A percentile compares a stretch with the other conserved stretches of the same genome.
Conservation (phyloP, 2,797 vertebrate genomes). For the Sebastes hubbsi region DNA sequence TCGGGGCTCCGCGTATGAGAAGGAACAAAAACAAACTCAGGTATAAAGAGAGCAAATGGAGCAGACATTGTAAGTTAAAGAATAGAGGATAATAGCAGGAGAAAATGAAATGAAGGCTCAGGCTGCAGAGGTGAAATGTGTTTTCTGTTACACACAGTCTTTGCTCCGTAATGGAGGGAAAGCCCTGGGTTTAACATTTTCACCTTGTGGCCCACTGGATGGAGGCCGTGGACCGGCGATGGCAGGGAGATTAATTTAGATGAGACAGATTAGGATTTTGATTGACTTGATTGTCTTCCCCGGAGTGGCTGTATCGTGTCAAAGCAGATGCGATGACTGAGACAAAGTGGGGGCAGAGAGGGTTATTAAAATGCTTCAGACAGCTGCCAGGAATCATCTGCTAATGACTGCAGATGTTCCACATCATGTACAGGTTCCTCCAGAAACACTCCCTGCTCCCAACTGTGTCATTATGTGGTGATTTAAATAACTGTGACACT, state of each 20-base stretch:
- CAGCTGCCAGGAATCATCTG: conserved; percentile 1
- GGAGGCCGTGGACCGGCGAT: background rate
- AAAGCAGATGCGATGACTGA: background rate
- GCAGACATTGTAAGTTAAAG: background rate
- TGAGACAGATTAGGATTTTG: background rate
- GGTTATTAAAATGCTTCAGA: background rate
- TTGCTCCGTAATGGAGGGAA: background rate
- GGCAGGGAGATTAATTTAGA: background rate
- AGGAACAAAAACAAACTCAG: background rate
- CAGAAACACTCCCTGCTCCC: background rate
- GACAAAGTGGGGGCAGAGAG: background rate
- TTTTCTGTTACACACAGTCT: background rate
- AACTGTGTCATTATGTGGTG: background rate
- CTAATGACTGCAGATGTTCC: background rate
- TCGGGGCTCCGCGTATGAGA: background rate
- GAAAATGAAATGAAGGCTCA: conserved; percentile 1
- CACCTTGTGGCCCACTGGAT: background rate
- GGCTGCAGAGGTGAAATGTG: conserved; percentile 3
- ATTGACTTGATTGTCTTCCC: background rate
- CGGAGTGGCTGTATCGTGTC: background rate
- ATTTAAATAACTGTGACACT: conserved; percentile 6
- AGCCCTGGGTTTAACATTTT: background rate
- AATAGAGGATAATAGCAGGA: conserved; percentile 1
- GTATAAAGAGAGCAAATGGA: conserved; percentile 1
- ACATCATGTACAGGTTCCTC: background rate